phyloP scores from a whole-genome alignment of 2,888 invertebrate genomes.

The Chironomus riparius region DNA sequence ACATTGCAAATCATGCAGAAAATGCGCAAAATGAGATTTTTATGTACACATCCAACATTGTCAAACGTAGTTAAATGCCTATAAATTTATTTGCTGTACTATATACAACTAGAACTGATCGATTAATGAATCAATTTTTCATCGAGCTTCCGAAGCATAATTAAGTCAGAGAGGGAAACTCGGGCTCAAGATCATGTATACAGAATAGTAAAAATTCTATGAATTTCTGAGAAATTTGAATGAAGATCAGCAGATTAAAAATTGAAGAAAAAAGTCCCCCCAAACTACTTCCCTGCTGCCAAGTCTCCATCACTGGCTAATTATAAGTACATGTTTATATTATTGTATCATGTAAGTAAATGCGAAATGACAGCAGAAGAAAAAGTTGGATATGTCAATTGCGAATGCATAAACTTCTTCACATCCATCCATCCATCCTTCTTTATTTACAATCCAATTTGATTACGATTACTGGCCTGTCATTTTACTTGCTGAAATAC shows the following conservation, averaged over 20 bases:
- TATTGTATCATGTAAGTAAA: background rate
- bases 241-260: too few species aligned
- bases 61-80: background rate
- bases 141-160: background rate
- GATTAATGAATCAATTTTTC: slow-evolving; percentile 16
- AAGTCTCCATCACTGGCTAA: too few species aligned
- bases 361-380: background rate
- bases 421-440: background rate
- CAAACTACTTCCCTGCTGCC: too few species aligned
- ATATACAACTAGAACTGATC: background rate
- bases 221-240: too few species aligned
- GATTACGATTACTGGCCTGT: background rate
- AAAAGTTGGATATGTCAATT: background rate
- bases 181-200: too few species aligned
- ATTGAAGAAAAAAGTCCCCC: too few species aligned
- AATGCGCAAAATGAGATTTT: background rate
- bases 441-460: background rate
- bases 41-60: background rate
- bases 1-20: background rate
- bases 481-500: background rate
- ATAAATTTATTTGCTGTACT: background rate
- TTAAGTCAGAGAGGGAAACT: too few species aligned
- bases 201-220: too few species aligned
- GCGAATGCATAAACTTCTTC: background rate
- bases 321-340: too few species aligned